These are phyloP conservation scores for Sarcophaga carnaria DNA, from an alignment of 2,888 invertebrate species.

Conservation along the genomic window DNA sequence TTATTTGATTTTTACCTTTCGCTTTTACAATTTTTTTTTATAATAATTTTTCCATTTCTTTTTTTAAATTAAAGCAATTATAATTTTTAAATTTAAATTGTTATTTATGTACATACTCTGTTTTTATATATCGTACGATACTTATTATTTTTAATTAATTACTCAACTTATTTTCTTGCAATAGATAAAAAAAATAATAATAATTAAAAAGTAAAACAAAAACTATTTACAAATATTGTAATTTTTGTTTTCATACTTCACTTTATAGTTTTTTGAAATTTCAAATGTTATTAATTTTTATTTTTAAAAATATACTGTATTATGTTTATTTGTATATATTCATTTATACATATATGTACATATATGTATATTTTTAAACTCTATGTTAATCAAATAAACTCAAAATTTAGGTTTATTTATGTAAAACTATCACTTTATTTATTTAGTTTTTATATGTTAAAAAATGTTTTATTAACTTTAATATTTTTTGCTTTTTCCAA, in stretches of 20 bases:
- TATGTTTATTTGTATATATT: slow-evolving; percentile 23
- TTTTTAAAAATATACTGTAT: slow-evolving; percentile 42
- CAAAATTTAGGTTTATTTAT: slow-evolving; percentile 33
- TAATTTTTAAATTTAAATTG: slow-evolving; percentile 31
- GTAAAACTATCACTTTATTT: slow-evolving; percentile 55
- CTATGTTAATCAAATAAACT: slow-evolving; percentile 47
- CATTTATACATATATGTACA: neutral
- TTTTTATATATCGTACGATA: slow-evolving; percentile 18
- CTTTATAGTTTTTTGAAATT: slow-evolving; percentile 10
- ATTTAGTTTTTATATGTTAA: slow-evolving; percentile 14
- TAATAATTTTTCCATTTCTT: neutral
- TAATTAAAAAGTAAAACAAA: slow-evolving; percentile 12
- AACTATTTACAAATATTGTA: slow-evolving; percentile 50
- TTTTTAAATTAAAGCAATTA: slow-evolving; percentile 47
- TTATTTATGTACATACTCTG: slow-evolving; percentile 48
- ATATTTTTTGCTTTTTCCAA: neutral
- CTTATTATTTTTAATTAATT: slow-evolving; percentile 18
- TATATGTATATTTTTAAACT: neutral
- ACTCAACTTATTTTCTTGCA: slow-evolving; percentile 40
- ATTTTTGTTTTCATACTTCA: too few species aligned
- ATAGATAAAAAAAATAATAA: slow-evolving; percentile 28
- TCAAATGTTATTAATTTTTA: slow-evolving; percentile 9
- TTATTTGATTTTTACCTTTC: slow-evolving; percentile 53
- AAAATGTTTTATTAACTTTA: slow-evolving; percentile 33
- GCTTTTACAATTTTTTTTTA: slow-evolving; percentile 56